Base-by-base conservation (phyloP, 2,113 vertebrate species). In the Semnornis frantzii region DNA sequence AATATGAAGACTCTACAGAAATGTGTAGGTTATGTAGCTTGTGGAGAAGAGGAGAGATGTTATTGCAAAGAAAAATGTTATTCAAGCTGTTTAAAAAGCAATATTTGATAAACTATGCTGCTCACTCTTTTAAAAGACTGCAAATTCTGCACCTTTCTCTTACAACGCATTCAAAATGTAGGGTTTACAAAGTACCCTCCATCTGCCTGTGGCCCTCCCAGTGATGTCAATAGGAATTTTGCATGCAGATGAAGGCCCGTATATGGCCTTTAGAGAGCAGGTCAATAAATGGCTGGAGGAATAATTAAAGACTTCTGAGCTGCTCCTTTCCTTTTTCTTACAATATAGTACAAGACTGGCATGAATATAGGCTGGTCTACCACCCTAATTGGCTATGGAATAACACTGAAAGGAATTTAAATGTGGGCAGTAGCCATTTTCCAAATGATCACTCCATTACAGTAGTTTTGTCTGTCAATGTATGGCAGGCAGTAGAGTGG, bases 241-340 rank as follows among this genome's bases (percentile, higher is more conserved):
- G 86, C 94, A 97, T 97, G 95, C 96, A 91, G 96, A 96, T 96
- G 91, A 97, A 92, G 92, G 92, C 87, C 87, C 13, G 69, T 95
- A 95, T 94, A 94, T 96, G 92, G 96, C 94, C 96, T 96, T 97
- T 96, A 95, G 96, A 96, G 94, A 96, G 76, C 86, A 93, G 94
- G 94, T 96, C 97, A 97, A 94, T 97, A 97, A 97, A 96, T 97
- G 96, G 96, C 96, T 97, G 92, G 96, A 96, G 95, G 91, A 97
- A 96, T 97, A 95, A 97, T 97, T 96, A 97, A 97, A 96, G 93
- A 96, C 94, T 96, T 96, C 92, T 95, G 96, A 96, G 95, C 93
- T 94, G 89, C 59, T 82, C 82, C 93, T 95, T 96, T 96, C 93
- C 88, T 95, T 94, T 96, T 96, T 94, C 96, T 96, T 95, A 96